Percentiles rank a stretch among this genome's conserved stretches.
Evolutionary conservation across 2,888 invertebrate genomes (phyloP).

Genomic region (Seladonia tumulorum): DNA sequence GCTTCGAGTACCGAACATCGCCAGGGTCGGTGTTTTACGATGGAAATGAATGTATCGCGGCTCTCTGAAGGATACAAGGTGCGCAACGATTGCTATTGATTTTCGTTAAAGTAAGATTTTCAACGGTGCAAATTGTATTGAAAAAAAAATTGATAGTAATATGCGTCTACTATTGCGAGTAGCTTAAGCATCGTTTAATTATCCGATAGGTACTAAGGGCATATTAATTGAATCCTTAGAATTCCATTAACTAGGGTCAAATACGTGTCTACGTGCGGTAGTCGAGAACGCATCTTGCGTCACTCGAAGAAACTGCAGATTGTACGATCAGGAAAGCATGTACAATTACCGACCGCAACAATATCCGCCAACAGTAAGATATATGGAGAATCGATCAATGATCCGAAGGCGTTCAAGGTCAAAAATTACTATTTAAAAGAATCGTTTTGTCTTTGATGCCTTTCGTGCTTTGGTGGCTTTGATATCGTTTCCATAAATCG

Average conservation of each 20-base stretch:
- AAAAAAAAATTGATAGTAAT: constrained; percentile 6
- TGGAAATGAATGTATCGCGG: background rate
- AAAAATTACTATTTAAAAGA: constrained; percentile 29
- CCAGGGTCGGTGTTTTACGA: background rate
- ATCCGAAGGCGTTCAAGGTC: constrained; percentile 38
- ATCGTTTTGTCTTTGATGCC: background rate
- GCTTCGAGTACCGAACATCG: background rate
- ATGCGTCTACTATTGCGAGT: background rate
- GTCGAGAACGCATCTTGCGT: constrained; percentile 57
- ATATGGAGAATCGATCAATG: constrained; percentile 51
- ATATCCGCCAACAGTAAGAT: constrained; percentile 20
- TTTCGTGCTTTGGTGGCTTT: background rate
- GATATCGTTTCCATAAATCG: background rate
- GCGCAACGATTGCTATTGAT: background rate
- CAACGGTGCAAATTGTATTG: background rate
- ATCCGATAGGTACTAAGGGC: constrained; percentile 63
- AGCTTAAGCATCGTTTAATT: constrained; percentile 61
- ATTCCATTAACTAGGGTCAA: constrained; percentile 74
- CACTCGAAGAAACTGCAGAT: constrained; percentile 53
- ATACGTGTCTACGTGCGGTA: constrained; percentile 57
- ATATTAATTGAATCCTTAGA: constrained; percentile 76
- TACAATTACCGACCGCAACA: constrained; percentile 18
- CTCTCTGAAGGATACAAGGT: background rate
- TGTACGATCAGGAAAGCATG: constrained; percentile 38
- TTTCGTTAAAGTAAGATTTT: background rate